Evolutionary conservation across 2,888 invertebrate genomes (phyloP).

Genomic region (Mythimna loreyi): DNA sequence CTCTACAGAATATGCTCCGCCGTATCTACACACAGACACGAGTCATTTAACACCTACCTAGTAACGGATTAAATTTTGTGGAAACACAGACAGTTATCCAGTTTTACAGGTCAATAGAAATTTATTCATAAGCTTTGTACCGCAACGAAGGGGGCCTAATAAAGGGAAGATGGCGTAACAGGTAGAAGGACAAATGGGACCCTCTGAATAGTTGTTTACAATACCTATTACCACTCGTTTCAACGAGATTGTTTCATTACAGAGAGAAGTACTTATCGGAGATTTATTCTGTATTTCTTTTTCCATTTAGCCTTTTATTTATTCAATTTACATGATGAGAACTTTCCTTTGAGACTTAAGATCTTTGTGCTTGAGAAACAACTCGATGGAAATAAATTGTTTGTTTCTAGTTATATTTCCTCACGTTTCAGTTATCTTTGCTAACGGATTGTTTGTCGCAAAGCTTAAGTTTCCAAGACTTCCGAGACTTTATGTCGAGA

Average conservation of each 20-base stretch:
- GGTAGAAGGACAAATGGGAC: constrained; percentile 14
- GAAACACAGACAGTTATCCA: constrained; percentile 25
- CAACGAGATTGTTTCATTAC: constrained; percentile 42
- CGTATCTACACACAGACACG: not conserved
- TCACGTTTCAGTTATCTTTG: constrained; percentile 7
- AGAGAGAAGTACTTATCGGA: constrained; percentile 6
- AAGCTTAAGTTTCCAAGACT: not conserved
- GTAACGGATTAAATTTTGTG: constrained; percentile 46
- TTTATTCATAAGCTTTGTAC: constrained; percentile 48
- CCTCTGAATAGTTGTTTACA: constrained; percentile 24
- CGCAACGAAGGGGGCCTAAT: constrained; percentile 1
- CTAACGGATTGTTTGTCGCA: constrained; percentile 1
- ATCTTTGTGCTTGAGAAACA: constrained; percentile 2
- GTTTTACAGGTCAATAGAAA: constrained; percentile 50
- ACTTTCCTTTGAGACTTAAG: not conserved
- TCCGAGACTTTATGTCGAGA: not conserved
- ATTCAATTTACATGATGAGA: constrained; percentile 9
- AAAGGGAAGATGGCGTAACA: constrained; percentile 9
- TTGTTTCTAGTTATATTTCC: not conserved
- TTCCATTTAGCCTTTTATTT: constrained; percentile 3
- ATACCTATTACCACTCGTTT: constrained; percentile 22
- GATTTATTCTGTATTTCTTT: constrained; percentile 16
- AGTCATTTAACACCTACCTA: not conserved
- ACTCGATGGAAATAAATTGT: not conserved
- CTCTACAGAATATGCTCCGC: not conserved